These are phyloP conservation scores for Virgularia gustaviana DNA, from an alignment of 92 coral and sea anemone genomes.

Conservation along the genomic window DNA sequence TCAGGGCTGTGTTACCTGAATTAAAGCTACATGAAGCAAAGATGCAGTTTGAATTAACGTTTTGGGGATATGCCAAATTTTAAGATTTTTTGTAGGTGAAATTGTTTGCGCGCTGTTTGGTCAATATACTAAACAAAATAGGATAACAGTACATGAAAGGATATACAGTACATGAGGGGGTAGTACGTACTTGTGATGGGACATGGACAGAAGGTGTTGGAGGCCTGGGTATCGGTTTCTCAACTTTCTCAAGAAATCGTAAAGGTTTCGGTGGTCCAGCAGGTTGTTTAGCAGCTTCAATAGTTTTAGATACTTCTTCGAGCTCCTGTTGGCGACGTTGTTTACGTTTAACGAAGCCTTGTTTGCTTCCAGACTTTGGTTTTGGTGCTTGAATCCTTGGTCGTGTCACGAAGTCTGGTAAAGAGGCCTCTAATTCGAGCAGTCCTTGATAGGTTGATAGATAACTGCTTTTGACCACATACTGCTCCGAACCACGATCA, in stretches of 20 bases:
- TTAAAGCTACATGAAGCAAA: background rate
- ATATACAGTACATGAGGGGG: background rate
- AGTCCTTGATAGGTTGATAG: conserved; percentile 86
- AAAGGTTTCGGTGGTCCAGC: conserved; percentile 75
- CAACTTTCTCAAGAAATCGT: conserved; percentile 86
- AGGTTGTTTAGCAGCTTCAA: conserved; percentile 75
- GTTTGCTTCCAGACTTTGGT: conserved; percentile 83
- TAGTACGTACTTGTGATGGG: conserved; percentile 77
- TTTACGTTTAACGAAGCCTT: conserved; percentile 84
- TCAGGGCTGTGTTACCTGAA: no score
- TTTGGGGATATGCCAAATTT: no score
- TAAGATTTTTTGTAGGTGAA: no score
- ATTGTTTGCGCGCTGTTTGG: no score
- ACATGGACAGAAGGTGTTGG: conserved; percentile 96
- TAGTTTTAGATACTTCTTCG: conserved; percentile 84
- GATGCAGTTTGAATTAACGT: background rate
- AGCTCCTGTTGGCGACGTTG: conserved; percentile 89
- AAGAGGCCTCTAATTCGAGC: conserved; percentile 84
- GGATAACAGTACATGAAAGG: no score
- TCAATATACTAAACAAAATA: no score
- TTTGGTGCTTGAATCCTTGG: conserved; percentile 97
- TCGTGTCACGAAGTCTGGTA: conserved; percentile 96
- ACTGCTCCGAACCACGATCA: conserved; percentile 98
- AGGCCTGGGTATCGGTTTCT: conserved; percentile 95
- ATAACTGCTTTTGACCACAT: conserved; percentile 77